Base-by-base conservation (phyloP, 2,888 invertebrate genomes). In the Octonoba sinensis region DNA sequence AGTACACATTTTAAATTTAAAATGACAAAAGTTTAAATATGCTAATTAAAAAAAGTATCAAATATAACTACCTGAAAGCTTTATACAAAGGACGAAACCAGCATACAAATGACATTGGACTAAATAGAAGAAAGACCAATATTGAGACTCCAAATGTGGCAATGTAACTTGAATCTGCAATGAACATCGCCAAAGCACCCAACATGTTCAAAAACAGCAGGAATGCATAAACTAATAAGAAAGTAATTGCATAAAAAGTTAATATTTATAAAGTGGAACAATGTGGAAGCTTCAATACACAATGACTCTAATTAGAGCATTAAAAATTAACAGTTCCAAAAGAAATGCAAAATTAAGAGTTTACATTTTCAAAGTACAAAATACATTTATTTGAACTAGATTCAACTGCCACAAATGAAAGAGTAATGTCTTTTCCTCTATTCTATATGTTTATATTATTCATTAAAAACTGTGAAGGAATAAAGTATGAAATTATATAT, bases 1-100 rank as follows among this genome's bases (percentile, higher is more conserved):
- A n/a, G n/a, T n/a, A n/a, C n/a, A n/a, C n/a, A n/a, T n/a, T n/a
- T n/a, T n/a, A n/a, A n/a, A n/a, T n/a, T n/a, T n/a, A n/a, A n/a
- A n/a, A 27, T 27, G 27, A 27, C 27, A 27, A 27, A 27, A 27
- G 27, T 6, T 3, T 6, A 27, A 2, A 27, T 27, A 27, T 27
- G 27, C 27, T 27, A n/a, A n/a, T n/a, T n/a, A n/a, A n/a, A n/a
- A n/a, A n/a, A n/a, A n/a, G n/a, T n/a, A n/a, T n/a, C n/a, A n/a
- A n/a, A n/a, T n/a, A n/a, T 36, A 36, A 15, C 57, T 62, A 93
- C 93, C 92, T 92, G 91, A 99, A 99, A 85, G 99, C 99, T 91
- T 99, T 99, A 91, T 99, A 99, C 83, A 97, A 94, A 62, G 99
- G 99, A 88, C 99, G 92, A 91, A 96, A 99, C 99, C 99, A 99